Conservation (phyloP, 2,888 invertebrate genomes). For the Asteroscopus sphinx region DNA sequence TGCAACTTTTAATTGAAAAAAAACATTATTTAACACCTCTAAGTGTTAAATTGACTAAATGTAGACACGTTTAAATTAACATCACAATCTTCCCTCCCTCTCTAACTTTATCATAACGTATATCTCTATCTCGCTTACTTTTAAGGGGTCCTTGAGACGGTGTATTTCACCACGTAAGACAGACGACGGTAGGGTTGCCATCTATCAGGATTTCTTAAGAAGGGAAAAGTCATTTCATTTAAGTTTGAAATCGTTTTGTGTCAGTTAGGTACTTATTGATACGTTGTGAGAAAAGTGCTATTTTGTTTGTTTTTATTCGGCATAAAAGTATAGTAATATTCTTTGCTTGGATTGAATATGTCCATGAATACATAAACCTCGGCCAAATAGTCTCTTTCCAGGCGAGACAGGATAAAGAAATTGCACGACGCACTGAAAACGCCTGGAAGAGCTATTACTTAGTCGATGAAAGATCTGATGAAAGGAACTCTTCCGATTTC, state of each 20-base stretch:
- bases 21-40: slow-evolving; percentile 38
- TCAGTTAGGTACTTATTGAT: background rate
- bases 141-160: slow-evolving; percentile 47
- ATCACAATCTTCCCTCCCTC: slow-evolving; percentile 19
- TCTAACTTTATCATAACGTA: slow-evolving; percentile 9
- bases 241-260: slow-evolving; percentile 7
- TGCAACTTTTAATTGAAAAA: slow-evolving; percentile 40
- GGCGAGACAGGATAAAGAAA: too few species aligned
- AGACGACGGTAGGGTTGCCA: slow-evolving; percentile 39
- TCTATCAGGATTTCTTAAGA: slow-evolving; percentile 24
- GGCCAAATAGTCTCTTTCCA: too few species aligned
- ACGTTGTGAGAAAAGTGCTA: too few species aligned
- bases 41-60: slow-evolving; percentile 45
- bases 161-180: slow-evolving; percentile 47
- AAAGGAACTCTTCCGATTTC: too few species aligned
- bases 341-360: too few species aligned
- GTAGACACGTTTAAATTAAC: slow-evolving; percentile 45
- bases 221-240: slow-evolving; percentile 5
- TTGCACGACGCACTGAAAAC: too few species aligned
- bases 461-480: too few species aligned
- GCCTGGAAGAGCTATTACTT: too few species aligned
- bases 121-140: slow-evolving; percentile 32
- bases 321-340: too few species aligned
- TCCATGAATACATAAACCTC: too few species aligned
- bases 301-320: too few species aligned